Percentiles rank a stretch among this genome's conserved stretches.
Evolutionary conservation across 2,888 invertebrate genomes (phyloP).

Genomic region (Elysia crispata): DNA sequence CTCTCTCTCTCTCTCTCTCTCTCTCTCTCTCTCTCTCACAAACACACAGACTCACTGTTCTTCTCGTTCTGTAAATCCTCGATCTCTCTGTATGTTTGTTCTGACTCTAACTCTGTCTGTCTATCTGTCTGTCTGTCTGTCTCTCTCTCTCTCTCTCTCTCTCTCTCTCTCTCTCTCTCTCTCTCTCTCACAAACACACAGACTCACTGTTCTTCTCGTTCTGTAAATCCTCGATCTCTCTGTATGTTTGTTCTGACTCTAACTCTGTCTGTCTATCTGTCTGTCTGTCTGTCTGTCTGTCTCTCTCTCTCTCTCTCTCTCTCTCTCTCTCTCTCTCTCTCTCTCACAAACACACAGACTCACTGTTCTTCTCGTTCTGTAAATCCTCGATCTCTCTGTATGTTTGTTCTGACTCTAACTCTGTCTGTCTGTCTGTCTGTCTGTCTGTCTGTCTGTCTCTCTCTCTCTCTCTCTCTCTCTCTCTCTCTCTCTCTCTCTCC

Average conservation of each 20-base stretch:
- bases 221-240: no score
- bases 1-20: constrained; percentile 25
- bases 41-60: background rate
- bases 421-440: constrained; percentile 11
- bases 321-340: background rate
- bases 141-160: background rate
- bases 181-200: background rate
- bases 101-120: constrained; percentile 7
- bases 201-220: background rate
- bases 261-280: constrained; percentile 20
- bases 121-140: background rate
- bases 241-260: no score
- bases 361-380: background rate
- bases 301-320: constrained; percentile 27
- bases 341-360: background rate
- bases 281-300: background rate
- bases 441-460: background rate
- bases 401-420: background rate
- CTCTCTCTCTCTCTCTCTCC: background rate
- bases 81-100: no score
- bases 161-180: background rate
- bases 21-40: background rate
- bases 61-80: no score
- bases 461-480: background rate
- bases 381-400: no score